phyloP scores from a whole-genome alignment of 1,140 invertebrate species.

The Drosophila mauritiana region DNA sequence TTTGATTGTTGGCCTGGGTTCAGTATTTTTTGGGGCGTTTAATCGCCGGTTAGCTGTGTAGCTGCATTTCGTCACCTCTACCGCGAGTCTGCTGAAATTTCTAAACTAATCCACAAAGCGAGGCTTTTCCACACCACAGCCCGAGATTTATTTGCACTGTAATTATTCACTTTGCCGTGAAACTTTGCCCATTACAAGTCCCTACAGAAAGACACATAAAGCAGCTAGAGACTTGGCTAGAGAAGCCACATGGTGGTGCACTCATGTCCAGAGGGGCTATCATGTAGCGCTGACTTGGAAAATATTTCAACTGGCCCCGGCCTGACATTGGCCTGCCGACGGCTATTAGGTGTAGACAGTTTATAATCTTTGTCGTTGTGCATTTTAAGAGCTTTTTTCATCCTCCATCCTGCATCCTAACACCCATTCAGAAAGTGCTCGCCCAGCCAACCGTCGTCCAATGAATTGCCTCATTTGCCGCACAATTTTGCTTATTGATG shows the following conservation, averaged over 20 bases:
- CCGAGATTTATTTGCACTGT: constrained; percentile 73
- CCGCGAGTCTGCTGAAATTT: constrained; percentile 33
- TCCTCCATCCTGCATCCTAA: constrained; percentile 15
- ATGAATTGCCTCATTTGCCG: constrained; percentile 78
- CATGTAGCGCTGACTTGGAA: constrained; percentile 47
- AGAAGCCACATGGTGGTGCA: constrained; percentile 10
- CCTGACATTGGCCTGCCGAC: constrained; percentile 49
- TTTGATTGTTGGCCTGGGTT: constrained; percentile 35
- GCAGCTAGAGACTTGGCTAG: not conserved
- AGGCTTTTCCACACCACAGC: constrained; percentile 27
- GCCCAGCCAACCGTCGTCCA: constrained; percentile 17
- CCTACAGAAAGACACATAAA: constrained; percentile 6
- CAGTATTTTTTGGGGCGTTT: constrained; percentile 30
- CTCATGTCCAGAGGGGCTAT: constrained; percentile 61
- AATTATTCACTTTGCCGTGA: constrained; percentile 76
- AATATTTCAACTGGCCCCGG: constrained; percentile 58
- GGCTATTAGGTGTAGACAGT: constrained; percentile 78
- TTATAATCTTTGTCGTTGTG: constrained; percentile 76
- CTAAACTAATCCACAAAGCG: constrained; percentile 30
- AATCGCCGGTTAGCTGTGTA: constrained; percentile 29
- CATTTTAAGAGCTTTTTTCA: constrained; percentile 60
- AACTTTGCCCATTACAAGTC: constrained; percentile 65
- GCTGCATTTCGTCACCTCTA: constrained; percentile 51
- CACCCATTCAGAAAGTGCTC: constrained; percentile 48
- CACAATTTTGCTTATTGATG: constrained; percentile 77